Base-by-base conservation (phyloP, 2,113 vertebrate genomes). In the Corapipo altera region DNA sequence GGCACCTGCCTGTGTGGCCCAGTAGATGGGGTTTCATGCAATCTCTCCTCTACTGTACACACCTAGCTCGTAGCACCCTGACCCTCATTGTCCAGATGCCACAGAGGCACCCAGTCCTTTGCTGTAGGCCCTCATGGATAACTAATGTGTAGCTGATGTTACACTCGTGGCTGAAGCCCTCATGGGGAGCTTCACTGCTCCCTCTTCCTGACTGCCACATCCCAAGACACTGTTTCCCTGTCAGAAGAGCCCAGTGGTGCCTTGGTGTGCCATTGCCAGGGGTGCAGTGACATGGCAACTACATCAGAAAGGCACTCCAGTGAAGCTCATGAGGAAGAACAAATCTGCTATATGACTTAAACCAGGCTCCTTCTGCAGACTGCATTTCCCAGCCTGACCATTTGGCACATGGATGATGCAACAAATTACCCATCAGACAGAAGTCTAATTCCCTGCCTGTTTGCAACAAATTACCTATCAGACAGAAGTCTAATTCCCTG, bases 121-220 rank as follows among this genome's bases (percentile, higher is more conserved):
- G 20, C 32, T 1, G 0, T n/a, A 81, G 59, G 9, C 12, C 11
- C 23, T 55, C 37, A 27, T 0, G 1, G 18, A 27, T 17, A 62
- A 37, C 59, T 13, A 33, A 65, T 8, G 11, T 19, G 17, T 9
- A 55, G 41, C 16, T 82, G 78, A 55, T 55, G 11, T 30, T 35
- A 35, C 15, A 32, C 6, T 46, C 41, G 30, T 8, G 48, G 16
- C 43, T 64, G 49, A 79, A 30, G 15, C 17, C 51, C 12, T 44
- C 0, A 0, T 3, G 5, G 14, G 11, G 9, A 54, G 17, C 22
- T 76, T 49, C 5, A 2, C 39, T 67, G 52, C 17, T 79, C 35
- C 11, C 32, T 73, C 17, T 32, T 58, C 24, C 46, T 0, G 0
- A 16, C 35, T 46, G 24, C 16, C 1, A 1, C 0, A 0, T 39